These are phyloP conservation scores for Cryptocephalus primarius DNA, from an alignment of 2,888 invertebrate species.

Conservation along the genomic window DNA sequence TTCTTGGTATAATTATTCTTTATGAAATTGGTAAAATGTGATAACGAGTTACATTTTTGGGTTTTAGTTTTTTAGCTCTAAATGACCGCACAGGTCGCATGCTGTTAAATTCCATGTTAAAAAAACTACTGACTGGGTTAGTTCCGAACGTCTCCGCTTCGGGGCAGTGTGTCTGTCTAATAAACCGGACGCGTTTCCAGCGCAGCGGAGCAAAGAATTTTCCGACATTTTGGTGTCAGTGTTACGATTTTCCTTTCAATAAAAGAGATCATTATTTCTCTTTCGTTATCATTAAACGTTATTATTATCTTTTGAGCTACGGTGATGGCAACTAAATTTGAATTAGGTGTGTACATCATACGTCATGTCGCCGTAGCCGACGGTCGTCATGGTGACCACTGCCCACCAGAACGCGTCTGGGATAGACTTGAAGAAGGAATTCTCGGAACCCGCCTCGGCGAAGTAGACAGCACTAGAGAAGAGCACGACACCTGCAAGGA, in stretches of 20 bases:
- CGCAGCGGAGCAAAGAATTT: slow-evolving; percentile 38
- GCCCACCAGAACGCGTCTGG: slow-evolving; percentile 99
- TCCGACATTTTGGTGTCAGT: slow-evolving; percentile 25
- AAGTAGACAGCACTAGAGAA: slow-evolving; percentile 99
- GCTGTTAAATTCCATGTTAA: no score
- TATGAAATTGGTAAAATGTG: no score
- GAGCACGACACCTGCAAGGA: slow-evolving; percentile 97
- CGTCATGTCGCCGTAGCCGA: slow-evolving; percentile 99
- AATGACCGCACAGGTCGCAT: no score
- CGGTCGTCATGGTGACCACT: slow-evolving; percentile 99
- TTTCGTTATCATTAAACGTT: no score
- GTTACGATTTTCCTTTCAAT: neutral
- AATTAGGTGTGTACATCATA: slow-evolving; percentile 50
- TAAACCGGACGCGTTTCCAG: slow-evolving; percentile 22
- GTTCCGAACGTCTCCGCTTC: no score
- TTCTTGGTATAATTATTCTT: no score
- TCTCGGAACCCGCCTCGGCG: slow-evolving; percentile 99
- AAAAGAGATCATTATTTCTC: no score
- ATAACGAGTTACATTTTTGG: no score
- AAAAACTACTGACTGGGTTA: no score
- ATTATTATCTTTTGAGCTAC: slow-evolving; percentile 21
- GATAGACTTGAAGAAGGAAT: slow-evolving; percentile 99
- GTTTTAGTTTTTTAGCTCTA: no score
- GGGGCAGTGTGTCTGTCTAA: slow-evolving; percentile 14
- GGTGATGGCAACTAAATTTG: slow-evolving; percentile 40